phyloP scores from a whole-genome alignment of 2,113 vertebrate genomes.

The Daboia siamensis region DNA sequence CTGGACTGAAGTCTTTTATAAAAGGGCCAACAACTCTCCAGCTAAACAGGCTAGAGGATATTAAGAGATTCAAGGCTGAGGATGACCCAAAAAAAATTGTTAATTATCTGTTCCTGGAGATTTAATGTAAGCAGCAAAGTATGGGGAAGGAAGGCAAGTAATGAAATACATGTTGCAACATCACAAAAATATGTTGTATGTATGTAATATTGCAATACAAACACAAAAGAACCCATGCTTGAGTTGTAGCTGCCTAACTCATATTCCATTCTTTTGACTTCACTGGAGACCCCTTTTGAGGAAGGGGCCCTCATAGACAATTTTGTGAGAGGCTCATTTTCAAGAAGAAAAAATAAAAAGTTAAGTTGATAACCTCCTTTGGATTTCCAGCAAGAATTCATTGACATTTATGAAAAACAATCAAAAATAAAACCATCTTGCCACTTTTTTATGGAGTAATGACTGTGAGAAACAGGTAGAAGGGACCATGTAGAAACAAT shows the following conservation, averaged over 20 bases:
- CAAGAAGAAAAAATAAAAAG: not conserved
- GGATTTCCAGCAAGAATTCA: not conserved
- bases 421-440: not conserved
- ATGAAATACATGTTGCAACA: not conserved
- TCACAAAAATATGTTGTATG: not conserved
- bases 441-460: not conserved
- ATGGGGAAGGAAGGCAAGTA: not conserved
- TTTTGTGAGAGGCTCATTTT: not conserved
- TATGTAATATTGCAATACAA: not conserved
- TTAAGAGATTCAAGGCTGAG: not conserved
- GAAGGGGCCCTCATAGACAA: not conserved
- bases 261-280: not conserved
- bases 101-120: not conserved
- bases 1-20: not conserved
- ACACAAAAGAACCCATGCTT: not conserved
- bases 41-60: not conserved
- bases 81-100: not conserved
- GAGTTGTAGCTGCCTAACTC: not conserved
- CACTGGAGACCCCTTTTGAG: not conserved
- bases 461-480: not conserved
- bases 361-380: not conserved
- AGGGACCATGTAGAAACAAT: not conserved
- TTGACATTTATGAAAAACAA: not conserved
- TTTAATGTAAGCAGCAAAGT: not conserved
- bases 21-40: not conserved